These are phyloP conservation scores for Drosophila koepferae DNA, from an alignment of 2,888 invertebrate genomes.

Conservation along the genomic window DNA sequence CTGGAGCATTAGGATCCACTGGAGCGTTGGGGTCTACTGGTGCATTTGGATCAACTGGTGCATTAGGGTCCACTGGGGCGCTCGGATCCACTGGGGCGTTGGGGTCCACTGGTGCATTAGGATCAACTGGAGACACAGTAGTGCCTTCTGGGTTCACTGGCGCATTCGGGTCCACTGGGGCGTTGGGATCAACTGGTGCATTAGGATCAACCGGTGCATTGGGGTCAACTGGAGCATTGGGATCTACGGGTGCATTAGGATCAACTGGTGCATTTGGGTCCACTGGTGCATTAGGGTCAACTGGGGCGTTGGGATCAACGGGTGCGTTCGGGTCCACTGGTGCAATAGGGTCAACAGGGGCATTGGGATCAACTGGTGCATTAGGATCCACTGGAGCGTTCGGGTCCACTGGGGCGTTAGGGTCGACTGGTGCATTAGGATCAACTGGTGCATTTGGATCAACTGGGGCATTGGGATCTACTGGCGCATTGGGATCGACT, in stretches of 20 bases:
- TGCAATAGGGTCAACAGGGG: neutral
- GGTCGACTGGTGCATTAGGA: constrained; percentile 5
- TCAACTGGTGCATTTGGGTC: neutral
- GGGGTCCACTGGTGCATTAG: rapidly evolving
- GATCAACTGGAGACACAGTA: too few relatives aligned
- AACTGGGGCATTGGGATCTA: neutral
- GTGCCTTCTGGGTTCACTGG: neutral
- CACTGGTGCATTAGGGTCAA: rapidly evolving
- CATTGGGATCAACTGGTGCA: neutral
- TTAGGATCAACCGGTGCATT: neutral
- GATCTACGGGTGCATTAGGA: constrained; percentile 5
- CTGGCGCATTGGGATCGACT: constrained; percentile 20
- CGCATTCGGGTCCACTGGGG: neutral
- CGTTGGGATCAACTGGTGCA: neutral
- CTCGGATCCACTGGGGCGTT: neutral
- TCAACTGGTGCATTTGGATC: constrained; percentile 10
- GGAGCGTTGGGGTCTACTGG: neutral
- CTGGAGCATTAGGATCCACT: neutral
- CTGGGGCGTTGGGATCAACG: neutral
- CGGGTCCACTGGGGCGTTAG: constrained; percentile 10
- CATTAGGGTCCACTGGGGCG: neutral
- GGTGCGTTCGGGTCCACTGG: neutral
- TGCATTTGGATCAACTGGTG: neutral
- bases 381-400: neutral
- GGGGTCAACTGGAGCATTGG: too few relatives aligned